Evolutionary conservation across 1,140 invertebrate genomes (phyloP).

Genomic region (Drosophila watanabei): DNA sequence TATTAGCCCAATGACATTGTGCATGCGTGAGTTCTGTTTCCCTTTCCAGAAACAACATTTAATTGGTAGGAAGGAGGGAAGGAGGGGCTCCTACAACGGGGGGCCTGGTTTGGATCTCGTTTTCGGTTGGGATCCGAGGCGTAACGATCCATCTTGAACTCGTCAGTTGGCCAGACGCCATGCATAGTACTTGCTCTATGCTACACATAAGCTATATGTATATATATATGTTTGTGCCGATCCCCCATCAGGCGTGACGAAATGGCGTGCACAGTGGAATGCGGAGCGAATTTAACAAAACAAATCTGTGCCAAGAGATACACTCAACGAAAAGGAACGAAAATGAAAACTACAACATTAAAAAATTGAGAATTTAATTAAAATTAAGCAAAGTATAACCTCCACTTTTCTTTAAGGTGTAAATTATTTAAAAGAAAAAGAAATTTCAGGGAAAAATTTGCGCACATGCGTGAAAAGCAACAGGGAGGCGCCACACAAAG

Average conservation of each 20-base stretch:
- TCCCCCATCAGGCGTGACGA: conserved; percentile 61
- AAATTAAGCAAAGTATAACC: neutral
- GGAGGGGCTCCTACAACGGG: conserved; percentile 36
- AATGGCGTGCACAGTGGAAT: conserved; percentile 75
- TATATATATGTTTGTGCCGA: conserved; percentile 18
- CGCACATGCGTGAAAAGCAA: conserved; percentile 75
- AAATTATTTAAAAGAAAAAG: conserved; percentile 19
- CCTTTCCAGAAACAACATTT: conserved; percentile 3
- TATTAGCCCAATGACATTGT: conserved; percentile 60
- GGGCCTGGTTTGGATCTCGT: conserved; percentile 36
- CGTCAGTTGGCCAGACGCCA: conserved; percentile 45
- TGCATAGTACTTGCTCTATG: conserved; percentile 8
- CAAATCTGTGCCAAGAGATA: conserved; percentile 33
- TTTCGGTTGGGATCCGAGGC: conserved; percentile 15
- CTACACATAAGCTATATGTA: neutral
- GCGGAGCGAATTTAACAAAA: conserved; percentile 58
- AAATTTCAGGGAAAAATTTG: conserved; percentile 23
- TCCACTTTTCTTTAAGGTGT: conserved; percentile 5
- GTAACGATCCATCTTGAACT: conserved; percentile 69
- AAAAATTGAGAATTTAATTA: neutral
- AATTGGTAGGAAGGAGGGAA: conserved; percentile 15
- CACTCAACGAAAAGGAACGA: neutral
- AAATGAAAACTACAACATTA: neutral
- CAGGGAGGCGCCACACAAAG: conserved; percentile 63
- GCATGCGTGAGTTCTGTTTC: conserved; percentile 15